A percentile compares a stretch with the other conserved stretches of the same genome.
phyloP scores from a whole-genome alignment of 2,113 vertebrate species.

The Philantomba maxwellii region DNA sequence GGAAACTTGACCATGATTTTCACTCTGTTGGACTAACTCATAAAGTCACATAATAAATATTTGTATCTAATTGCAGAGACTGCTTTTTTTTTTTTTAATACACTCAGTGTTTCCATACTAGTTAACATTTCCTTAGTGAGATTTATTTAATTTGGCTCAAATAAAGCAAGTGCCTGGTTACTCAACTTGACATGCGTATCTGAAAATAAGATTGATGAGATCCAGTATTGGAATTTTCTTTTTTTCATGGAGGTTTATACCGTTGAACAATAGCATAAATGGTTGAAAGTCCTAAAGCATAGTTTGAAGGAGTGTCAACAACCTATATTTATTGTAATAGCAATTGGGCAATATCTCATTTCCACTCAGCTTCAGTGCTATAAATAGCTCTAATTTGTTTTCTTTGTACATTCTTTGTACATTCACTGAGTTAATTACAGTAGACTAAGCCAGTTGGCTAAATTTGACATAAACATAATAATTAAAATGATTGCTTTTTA shows the following conservation, averaged over 20 bases:
- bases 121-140: background rate
- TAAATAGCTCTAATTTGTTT: constrained; percentile 67
- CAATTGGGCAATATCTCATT: constrained; percentile 49
- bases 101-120: background rate
- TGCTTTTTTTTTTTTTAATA: background rate
- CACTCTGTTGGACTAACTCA: background rate
- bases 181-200: background rate
- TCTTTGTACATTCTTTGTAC: constrained; percentile 62
- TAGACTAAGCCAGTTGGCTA: constrained; percentile 43
- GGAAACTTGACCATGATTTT: background rate
- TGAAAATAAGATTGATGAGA: background rate
- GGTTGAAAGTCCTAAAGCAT: background rate
- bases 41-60: background rate
- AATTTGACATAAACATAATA: constrained; percentile 47
- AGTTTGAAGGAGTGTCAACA: constrained; percentile 21
- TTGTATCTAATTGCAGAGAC: background rate
- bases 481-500: constrained; percentile 61
- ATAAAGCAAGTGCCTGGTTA: background rate
- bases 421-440: constrained; percentile 57
- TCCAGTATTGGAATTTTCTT: background rate
- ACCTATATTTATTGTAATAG: constrained; percentile 54
- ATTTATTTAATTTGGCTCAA: background rate
- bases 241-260: background rate
- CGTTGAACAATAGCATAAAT: background rate
- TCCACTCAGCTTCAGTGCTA: constrained; percentile 48